Evolutionary conservation across 2,113 vertebrate species (phyloP).

Genomic region (Tyto alba): DNA sequence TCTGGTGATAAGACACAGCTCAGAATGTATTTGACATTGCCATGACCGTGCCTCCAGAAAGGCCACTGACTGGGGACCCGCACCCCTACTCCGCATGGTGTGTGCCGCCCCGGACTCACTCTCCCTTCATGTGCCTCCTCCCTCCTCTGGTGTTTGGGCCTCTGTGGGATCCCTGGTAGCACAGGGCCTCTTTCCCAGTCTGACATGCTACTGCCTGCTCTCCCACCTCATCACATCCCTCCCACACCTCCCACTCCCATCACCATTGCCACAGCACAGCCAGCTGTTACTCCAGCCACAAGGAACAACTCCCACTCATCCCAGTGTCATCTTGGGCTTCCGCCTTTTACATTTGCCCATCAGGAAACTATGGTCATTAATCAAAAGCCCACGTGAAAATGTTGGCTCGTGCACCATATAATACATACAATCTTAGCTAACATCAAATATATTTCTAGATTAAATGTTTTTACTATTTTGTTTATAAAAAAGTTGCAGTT

Average conservation of each 20-base stretch:
- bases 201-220: background rate
- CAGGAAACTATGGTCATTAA: background rate
- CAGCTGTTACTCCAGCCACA: background rate
- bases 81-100: fast-evolving
- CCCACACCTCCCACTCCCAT: too few species aligned
- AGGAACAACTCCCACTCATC: background rate
- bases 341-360: background rate
- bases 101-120: background rate
- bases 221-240: background rate
- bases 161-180: background rate
- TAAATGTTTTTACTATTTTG: background rate
- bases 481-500: background rate
- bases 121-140: background rate
- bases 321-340: background rate
- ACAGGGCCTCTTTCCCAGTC: fast-evolving
- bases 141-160: fast-evolving
- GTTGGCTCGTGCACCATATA: fast-evolving
- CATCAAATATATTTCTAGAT: background rate
- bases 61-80: background rate
- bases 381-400: fast-evolving
- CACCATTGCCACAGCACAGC: background rate
- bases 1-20: background rate
- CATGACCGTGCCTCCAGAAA: background rate
- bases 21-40: background rate
- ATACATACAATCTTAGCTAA: background rate